Conservation (phyloP, 2,113 vertebrate species). For the Xerus inauris region DNA sequence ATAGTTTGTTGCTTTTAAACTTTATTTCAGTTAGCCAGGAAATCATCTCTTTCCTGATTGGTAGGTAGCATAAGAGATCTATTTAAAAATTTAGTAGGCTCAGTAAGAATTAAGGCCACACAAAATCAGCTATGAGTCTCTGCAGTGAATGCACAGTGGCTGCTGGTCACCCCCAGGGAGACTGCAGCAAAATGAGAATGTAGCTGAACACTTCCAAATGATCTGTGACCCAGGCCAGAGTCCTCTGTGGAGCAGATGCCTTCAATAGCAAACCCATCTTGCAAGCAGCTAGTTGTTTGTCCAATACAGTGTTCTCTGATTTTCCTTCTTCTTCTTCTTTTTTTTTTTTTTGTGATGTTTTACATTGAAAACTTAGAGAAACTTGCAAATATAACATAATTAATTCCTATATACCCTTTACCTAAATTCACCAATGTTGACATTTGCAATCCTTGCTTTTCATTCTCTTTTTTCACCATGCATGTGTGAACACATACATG, state of each 20-base stretch:
- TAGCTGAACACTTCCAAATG: background rate
- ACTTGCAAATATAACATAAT: background rate
- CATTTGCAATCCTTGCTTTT: background rate
- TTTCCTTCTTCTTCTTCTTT: background rate
- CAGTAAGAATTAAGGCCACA: background rate
- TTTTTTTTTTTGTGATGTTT: background rate
- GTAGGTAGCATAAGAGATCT: background rate
- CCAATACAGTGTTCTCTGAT: background rate
- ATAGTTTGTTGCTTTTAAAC: background rate
- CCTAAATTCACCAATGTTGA: background rate
- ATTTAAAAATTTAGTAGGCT: background rate
- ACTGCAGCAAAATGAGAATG: too few species aligned
- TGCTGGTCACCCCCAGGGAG: background rate
- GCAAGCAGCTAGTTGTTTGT: background rate
- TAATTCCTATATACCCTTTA: background rate
- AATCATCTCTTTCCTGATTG: background rate
- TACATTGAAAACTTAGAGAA: background rate
- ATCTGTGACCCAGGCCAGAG: background rate
- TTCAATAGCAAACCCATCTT: background rate
- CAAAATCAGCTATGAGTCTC: background rate
- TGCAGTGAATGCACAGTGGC: background rate
- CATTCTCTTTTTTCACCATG: background rate
- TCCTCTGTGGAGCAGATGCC: accelerated
- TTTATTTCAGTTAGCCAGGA: background rate
- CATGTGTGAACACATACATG: background rate